Percentiles rank a stretch among this genome's conserved stretches.
Conservation (phyloP, 2,888 invertebrate genomes). For the Adelognathus sp. region DNA sequence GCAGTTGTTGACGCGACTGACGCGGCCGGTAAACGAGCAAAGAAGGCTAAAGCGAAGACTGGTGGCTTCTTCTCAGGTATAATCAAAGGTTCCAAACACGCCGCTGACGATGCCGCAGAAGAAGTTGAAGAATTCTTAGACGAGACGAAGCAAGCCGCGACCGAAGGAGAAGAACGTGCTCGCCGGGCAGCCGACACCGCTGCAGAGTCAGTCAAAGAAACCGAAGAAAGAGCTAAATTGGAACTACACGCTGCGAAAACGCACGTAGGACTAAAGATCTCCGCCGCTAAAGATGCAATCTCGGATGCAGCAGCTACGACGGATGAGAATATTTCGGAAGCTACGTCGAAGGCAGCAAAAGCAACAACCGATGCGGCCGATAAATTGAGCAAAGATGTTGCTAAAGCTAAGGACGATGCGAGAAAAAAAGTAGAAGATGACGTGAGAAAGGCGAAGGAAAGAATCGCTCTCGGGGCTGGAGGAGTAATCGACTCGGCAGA, state of each 20-base stretch:
- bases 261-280: constrained; percentile 10
- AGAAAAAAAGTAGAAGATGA: constrained; percentile 59
- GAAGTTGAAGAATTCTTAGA: constrained; percentile 67
- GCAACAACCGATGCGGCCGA: constrained; percentile 3
- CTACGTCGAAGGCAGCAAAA: constrained; percentile 28
- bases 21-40: constrained; percentile 45
- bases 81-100: constrained; percentile 63
- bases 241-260: constrained; percentile 42
- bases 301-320: constrained; percentile 19
- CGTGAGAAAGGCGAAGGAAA: constrained; percentile 24
- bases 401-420: constrained; percentile 36
- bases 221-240: constrained; percentile 33
- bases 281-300: constrained; percentile 18
- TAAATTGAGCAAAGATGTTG: constrained; percentile 17
- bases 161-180: constrained; percentile 60
- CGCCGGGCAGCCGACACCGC: constrained; percentile 54
- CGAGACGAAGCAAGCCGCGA: constrained; percentile 55
- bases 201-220: constrained; percentile 60
- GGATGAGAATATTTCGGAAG: constrained; percentile 28
- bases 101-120: constrained; percentile 56
- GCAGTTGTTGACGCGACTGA: neutral
- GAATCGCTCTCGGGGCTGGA: constrained; percentile 74
- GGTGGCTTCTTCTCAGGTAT: too few relatives aligned
- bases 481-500: constrained; percentile 63
- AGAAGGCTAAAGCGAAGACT: constrained; percentile 60